Evolutionary conservation across 2,888 invertebrate genomes (phyloP).

Genomic region (Hoplodrina blanda): DNA sequence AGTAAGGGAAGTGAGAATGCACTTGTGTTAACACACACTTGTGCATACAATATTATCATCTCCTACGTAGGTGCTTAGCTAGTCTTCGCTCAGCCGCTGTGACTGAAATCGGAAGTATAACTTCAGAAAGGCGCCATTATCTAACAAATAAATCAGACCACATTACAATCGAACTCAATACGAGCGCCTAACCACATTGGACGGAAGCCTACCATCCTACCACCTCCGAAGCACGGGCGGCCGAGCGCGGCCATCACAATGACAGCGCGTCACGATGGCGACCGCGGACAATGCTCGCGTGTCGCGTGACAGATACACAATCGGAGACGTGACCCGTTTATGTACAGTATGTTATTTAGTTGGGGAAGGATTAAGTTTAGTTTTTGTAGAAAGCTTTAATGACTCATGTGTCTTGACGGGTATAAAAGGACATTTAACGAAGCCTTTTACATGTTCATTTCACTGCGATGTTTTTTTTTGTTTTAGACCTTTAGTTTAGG

Average conservation of each 20-base stretch:
- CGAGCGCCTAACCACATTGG: slow-evolving; percentile 31
- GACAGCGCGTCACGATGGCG: slow-evolving; percentile 53
- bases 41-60: too few relatives aligned
- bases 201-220: slow-evolving; percentile 21
- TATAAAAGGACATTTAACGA: too few relatives aligned
- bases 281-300: slow-evolving; percentile 65
- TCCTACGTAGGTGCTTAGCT: too few relatives aligned
- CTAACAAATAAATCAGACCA: background rate
- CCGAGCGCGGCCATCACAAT: slow-evolving; percentile 47
- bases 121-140: background rate
- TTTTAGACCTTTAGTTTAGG: too few relatives aligned
- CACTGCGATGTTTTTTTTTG: too few relatives aligned
- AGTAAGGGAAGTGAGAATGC: too few relatives aligned
- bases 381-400: too few relatives aligned
- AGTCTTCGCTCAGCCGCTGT: too few relatives aligned
- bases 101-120: too few relatives aligned
- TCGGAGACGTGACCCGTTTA: slow-evolving; percentile 68
- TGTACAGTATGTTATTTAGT: slow-evolving; percentile 66
- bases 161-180: slow-evolving; percentile 31
- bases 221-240: slow-evolving; percentile 25
- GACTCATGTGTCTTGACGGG: too few relatives aligned
- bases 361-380: background rate
- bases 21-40: too few relatives aligned
- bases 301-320: slow-evolving; percentile 69
- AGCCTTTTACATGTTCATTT: too few relatives aligned